Evolutionary conservation across 2,113 vertebrate species (phyloP).

Genomic region (Gracilinanus agilis): DNA sequence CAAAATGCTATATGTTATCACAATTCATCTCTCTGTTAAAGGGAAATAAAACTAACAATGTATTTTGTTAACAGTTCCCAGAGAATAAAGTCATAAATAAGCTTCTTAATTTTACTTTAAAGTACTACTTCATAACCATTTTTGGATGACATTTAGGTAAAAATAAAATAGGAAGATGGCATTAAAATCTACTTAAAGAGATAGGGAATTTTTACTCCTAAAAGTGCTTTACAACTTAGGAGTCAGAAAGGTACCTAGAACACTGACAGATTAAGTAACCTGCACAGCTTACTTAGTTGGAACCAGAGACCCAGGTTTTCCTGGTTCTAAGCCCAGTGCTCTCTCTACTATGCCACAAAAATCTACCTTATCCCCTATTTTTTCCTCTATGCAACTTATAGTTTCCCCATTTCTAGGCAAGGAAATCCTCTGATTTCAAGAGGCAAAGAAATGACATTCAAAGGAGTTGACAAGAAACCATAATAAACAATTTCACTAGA

Average conservation of each 20-base stretch:
- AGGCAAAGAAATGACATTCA: background rate
- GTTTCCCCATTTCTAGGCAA: background rate
- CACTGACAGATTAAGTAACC: background rate
- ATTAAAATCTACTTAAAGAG: background rate
- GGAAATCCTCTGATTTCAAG: background rate
- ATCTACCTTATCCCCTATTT: background rate
- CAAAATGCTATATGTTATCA: too few relatives aligned
- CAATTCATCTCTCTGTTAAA: background rate
- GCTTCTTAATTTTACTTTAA: background rate
- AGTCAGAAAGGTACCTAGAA: background rate
- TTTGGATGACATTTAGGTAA: background rate
- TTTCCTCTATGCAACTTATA: background rate
- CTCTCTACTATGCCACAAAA: background rate
- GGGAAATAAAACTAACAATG: background rate
- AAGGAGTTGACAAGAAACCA: background rate
- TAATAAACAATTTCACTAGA: background rate
- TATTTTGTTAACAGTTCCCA: background rate
- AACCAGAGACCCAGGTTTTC: background rate
- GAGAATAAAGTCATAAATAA: background rate
- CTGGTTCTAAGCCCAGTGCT: background rate
- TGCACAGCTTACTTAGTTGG: background rate
- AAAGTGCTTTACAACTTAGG: background rate
- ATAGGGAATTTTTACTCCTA: background rate
- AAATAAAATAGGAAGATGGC: background rate
- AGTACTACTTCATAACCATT: background rate